Percentiles rank a stretch among this genome's conserved stretches.
phyloP scores from a whole-genome alignment of 2,797 vertebrate genomes.

The Rallus crepitans region DNA sequence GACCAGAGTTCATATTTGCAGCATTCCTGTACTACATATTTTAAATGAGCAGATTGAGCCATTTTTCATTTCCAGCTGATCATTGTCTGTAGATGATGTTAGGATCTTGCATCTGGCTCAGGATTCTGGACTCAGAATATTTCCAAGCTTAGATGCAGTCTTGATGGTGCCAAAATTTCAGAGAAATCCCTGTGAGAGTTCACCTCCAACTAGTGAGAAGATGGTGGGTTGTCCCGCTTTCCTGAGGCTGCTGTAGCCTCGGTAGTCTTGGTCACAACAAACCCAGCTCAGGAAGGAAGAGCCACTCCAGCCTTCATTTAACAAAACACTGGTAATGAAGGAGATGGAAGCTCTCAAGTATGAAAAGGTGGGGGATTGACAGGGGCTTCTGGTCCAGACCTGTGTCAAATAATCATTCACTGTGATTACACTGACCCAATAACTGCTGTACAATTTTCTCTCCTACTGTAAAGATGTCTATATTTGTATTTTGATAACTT shows the following conservation, averaged over 20 bases:
- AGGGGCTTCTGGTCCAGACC: background rate
- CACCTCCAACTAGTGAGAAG: background rate
- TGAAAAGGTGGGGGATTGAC: background rate
- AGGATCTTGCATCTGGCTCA: fast-evolving
- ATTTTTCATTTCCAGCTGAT: background rate
- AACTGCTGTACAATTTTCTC: background rate
- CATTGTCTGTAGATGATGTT: background rate
- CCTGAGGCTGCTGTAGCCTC: background rate
- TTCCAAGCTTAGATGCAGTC: background rate
- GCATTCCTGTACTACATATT: background rate
- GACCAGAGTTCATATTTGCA: background rate
- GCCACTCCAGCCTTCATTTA: background rate
- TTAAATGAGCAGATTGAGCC: background rate
- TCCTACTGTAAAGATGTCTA: background rate
- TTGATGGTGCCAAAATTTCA: background rate
- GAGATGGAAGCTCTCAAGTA: background rate
- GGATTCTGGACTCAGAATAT: background rate
- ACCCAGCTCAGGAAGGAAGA: background rate
- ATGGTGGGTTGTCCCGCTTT: background rate
- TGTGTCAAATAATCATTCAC: background rate
- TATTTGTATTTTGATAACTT: background rate
- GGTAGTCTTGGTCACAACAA: background rate
- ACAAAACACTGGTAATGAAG: background rate
- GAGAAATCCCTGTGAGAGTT: background rate
- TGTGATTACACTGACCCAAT: background rate